A percentile compares a stretch with the other conserved stretches of the same genome.
Conservation (phyloP, 64 coral and sea anemone species). For the Stichodactyla helianthus region DNA sequence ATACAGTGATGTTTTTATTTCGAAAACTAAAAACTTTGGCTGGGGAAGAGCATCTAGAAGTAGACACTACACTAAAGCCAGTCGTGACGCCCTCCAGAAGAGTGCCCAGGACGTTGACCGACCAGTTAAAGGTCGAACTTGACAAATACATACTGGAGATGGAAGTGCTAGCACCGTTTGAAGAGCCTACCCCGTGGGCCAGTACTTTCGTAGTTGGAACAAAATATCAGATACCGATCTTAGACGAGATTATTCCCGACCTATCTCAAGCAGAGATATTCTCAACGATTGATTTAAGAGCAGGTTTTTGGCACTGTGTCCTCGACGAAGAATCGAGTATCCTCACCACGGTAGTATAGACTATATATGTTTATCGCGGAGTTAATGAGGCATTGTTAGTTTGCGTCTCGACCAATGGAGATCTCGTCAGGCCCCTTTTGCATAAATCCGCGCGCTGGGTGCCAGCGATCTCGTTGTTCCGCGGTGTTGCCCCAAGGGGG, state of each 20-base stretch:
- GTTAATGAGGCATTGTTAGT: too few relatives aligned
- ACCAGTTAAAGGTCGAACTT: constrained; percentile 32
- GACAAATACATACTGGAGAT: constrained; percentile 32
- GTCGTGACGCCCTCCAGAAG: not conserved
- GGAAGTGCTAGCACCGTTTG: constrained; percentile 19
- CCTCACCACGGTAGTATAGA: not conserved
- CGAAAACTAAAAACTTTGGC: constrained; percentile 4
- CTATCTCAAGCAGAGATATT: constrained; percentile 36
- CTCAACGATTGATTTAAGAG: constrained; percentile 39
- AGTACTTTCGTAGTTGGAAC: constrained; percentile 38
- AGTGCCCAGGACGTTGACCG: not conserved
- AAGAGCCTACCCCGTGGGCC: constrained; percentile 25
- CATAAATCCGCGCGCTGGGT: too few relatives aligned
- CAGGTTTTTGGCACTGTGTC: constrained; percentile 39
- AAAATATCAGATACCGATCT: constrained; percentile 23
- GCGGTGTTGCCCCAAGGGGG: too few relatives aligned
- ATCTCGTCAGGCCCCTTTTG: too few relatives aligned
- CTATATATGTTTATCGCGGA: too few relatives aligned
- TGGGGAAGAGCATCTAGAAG: constrained; percentile 10
- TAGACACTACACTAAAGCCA: not conserved
- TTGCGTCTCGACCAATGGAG: too few relatives aligned
- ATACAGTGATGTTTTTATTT: constrained; percentile 37
- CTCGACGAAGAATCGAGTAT: too few relatives aligned
- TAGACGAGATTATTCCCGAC: constrained; percentile 11
- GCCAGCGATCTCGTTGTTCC: too few relatives aligned